phyloP scores from a whole-genome alignment of 2,888 invertebrate genomes.

The Matsumyia berberina region DNA sequence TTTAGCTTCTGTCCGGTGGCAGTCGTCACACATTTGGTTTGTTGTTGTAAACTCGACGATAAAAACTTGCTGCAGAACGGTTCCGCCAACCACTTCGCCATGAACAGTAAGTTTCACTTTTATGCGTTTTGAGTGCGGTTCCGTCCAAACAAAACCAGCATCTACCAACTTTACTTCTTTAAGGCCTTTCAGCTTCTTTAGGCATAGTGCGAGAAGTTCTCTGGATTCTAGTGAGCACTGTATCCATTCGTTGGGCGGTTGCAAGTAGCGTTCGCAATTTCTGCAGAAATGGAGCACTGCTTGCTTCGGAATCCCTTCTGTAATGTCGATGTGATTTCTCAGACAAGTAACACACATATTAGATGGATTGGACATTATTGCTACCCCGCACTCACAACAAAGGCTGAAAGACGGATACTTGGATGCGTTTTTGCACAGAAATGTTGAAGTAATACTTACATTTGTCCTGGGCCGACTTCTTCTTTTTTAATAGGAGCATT shows the following conservation, averaged over 20 bases:
- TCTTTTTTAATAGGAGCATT: slow-evolving; percentile 44
- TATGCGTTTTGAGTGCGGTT: slow-evolving; percentile 98
- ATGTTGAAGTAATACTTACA: slow-evolving; percentile 24
- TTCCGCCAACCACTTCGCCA: slow-evolving; percentile 96
- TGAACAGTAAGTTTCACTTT: slow-evolving; percentile 98
- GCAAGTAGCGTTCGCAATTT: slow-evolving; percentile 96
- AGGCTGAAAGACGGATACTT: slow-evolving; percentile 82
- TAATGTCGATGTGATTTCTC: slow-evolving; percentile 96
- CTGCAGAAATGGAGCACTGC: slow-evolving; percentile 94
- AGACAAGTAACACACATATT: slow-evolving; percentile 99
- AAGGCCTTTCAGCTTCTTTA: slow-evolving; percentile 96
- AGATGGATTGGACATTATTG: slow-evolving; percentile 97
- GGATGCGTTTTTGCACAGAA: not conserved
- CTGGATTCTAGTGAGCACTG: slow-evolving; percentile 94
- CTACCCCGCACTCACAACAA: slow-evolving; percentile 97
- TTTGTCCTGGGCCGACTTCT: slow-evolving; percentile 28
- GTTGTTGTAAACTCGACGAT: slow-evolving; percentile 96
- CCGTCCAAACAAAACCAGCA: slow-evolving; percentile 99
- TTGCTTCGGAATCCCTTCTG: slow-evolving; percentile 98
- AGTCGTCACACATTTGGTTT: slow-evolving; percentile 98
- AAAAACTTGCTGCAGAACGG: slow-evolving; percentile 97
- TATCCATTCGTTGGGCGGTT: slow-evolving; percentile 96
- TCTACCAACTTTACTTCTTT: slow-evolving; percentile 95
- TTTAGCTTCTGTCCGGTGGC: slow-evolving; percentile 98
- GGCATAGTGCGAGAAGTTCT: slow-evolving; percentile 94